A percentile compares a stretch with the other conserved stretches of the same genome.
Conservation (phyloP, 2,797 vertebrate species). For the Schizopygopsis pylzovi region DNA sequence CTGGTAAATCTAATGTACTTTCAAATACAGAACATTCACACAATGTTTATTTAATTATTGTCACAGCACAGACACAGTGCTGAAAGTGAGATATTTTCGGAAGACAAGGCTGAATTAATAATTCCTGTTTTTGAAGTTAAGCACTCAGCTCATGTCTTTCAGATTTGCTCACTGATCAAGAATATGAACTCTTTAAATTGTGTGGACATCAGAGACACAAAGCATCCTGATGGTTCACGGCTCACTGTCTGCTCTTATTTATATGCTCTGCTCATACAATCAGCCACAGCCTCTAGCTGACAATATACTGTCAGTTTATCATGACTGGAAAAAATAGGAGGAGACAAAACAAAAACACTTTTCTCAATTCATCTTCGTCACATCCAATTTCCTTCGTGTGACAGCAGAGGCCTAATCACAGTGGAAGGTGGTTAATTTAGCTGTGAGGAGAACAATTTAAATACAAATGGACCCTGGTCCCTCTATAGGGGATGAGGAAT, state of each 20-base stretch:
- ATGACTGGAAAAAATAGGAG: constrained; percentile 3
- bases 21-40: not conserved
- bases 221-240: constrained; percentile 11
- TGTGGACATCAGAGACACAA: constrained; percentile 29
- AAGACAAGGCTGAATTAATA: not conserved
- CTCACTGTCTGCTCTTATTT: constrained; percentile 35
- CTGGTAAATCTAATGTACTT: not conserved
- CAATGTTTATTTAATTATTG: not conserved
- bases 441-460: constrained; percentile 58
- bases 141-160: not conserved
- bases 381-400: constrained; percentile 38
- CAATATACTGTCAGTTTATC: constrained; percentile 36
- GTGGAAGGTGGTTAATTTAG: constrained; percentile 65
- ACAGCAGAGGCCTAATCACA: constrained; percentile 61
- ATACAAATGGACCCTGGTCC: constrained; percentile 40
- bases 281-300: constrained; percentile 22
- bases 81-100: not conserved
- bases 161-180: constrained; percentile 2
- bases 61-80: not conserved
- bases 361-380: constrained; percentile 56
- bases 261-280: constrained; percentile 24
- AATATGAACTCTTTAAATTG: constrained; percentile 18
- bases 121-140: not conserved
- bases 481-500: constrained; percentile 24
- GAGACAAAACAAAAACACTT: constrained; percentile 20